These are phyloP conservation scores for Rhizoglyphus robini DNA, from an alignment of 1,140 invertebrate genomes.

Conservation along the genomic window DNA sequence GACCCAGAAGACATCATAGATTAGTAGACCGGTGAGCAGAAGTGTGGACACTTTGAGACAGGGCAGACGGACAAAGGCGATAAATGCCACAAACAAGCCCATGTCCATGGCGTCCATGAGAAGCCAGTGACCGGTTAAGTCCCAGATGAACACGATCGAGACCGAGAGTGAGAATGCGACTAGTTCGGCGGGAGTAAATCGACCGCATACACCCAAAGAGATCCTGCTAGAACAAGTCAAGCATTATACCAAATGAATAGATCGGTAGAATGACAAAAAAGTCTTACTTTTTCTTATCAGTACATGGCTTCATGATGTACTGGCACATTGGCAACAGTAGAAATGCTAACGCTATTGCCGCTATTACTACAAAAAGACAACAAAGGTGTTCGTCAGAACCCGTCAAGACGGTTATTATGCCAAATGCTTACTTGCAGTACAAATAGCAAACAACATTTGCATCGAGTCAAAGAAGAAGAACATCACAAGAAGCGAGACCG, in stretches of 20 bases:
- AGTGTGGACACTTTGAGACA: conserved; percentile 92
- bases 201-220: conserved; percentile 74
- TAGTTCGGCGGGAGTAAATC: conserved; percentile 82
- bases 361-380: conserved; percentile 60
- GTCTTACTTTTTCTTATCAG: conserved; percentile 44
- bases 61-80: conserved; percentile 84
- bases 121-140: conserved; percentile 90
- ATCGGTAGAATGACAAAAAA: conserved; percentile 1
- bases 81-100: conserved; percentile 92
- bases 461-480: conserved; percentile 98
- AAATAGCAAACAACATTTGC: conserved; percentile 91
- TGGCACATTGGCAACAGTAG: conserved; percentile 91
- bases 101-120: conserved; percentile 95
- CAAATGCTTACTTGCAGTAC: conserved; percentile 88
- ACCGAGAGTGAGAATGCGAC: conserved; percentile 81
- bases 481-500: conserved; percentile 88
- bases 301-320: conserved; percentile 76
- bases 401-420: no score
- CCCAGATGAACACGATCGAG: conserved; percentile 89
- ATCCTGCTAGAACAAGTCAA: conserved; percentile 47
- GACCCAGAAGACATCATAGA: conserved; percentile 43
- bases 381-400: no score
- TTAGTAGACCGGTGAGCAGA: conserved; percentile 71
- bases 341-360: conserved; percentile 87
- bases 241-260: no score